Evolutionary conservation across 1,140 invertebrate species (phyloP).

Genomic region (Polyergus mexicanus): DNA sequence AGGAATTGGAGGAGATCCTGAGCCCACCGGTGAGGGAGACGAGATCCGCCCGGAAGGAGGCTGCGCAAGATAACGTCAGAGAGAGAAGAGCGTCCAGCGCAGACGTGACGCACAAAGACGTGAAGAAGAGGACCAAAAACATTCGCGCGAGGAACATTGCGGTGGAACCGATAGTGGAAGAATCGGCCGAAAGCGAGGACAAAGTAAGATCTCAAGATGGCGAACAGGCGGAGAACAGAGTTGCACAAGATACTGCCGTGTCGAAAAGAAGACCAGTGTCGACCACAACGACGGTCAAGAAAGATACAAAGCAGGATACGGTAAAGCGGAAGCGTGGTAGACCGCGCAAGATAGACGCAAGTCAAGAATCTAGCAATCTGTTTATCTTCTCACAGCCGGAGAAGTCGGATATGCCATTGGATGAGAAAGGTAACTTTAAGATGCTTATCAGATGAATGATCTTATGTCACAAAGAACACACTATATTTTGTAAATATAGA

Average conservation of each 20-base stretch:
- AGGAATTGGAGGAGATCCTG: constrained; percentile 77
- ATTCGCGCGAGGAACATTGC: constrained; percentile 58
- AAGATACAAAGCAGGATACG: neutral
- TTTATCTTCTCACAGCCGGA: constrained; percentile 78
- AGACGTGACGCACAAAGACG: constrained; percentile 61
- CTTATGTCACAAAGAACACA: neutral
- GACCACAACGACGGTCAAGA: neutral
- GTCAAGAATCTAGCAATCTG: constrained; percentile 39
- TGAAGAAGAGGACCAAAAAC: constrained; percentile 60
- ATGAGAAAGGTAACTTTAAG: constrained; percentile 64
- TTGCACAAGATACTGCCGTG: neutral
- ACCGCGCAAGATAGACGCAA: constrained; percentile 62
- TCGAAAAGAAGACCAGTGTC: constrained; percentile 72
- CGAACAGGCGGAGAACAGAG: neutral
- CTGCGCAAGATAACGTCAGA: constrained; percentile 38
- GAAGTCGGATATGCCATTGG: constrained; percentile 36
- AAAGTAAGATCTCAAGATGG: neutral
- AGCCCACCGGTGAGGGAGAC: constrained; percentile 57
- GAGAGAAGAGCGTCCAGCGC: constrained; percentile 78
- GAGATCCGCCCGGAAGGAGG: neutral
- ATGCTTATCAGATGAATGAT: constrained; percentile 6
- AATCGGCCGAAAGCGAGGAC: constrained; percentile 55
- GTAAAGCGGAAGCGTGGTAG: constrained; percentile 65
- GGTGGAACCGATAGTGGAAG: constrained; percentile 73
- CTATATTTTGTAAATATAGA: neutral